Evolutionary conservation across 2,888 invertebrate genomes (phyloP).

Genomic region (Disparrhopalites patrizii): DNA sequence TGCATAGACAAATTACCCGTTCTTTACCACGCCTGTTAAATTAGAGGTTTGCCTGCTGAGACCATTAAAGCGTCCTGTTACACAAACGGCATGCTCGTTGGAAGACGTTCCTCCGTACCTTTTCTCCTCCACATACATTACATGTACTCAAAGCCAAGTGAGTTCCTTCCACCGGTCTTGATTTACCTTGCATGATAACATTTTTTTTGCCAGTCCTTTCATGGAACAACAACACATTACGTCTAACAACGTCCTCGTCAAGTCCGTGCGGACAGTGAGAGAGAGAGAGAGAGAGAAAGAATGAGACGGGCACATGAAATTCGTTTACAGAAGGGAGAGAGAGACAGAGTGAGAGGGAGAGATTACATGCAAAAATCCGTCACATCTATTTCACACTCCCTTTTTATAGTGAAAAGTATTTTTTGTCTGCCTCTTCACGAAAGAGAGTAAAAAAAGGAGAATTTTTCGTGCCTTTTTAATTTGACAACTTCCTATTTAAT

Average conservation of each 20-base stretch:
- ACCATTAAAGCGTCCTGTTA: slow-evolving; percentile 22
- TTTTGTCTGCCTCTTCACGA: too few relatives aligned
- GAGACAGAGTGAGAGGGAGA: too few relatives aligned
- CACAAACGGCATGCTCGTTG: slow-evolving; percentile 17
- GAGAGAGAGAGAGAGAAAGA: background rate
- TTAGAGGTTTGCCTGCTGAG: slow-evolving; percentile 13
- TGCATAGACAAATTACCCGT: slow-evolving; percentile 22
- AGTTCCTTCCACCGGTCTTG: slow-evolving; percentile 1
- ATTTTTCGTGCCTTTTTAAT: background rate
- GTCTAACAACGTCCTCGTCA: slow-evolving; percentile 2
- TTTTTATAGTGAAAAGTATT: too few relatives aligned
- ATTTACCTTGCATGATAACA: slow-evolving; percentile 1
- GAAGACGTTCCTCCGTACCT: too few relatives aligned
- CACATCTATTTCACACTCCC: too few relatives aligned
- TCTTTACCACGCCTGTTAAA: slow-evolving; percentile 24
- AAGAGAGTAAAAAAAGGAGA: too few relatives aligned
- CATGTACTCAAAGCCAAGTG: background rate
- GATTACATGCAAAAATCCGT: too few relatives aligned
- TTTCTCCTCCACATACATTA: too few relatives aligned
- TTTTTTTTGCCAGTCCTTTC: slow-evolving; percentile 2
- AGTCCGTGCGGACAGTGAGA: slow-evolving; percentile 5
- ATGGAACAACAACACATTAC: background rate
- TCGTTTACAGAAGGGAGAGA: too few relatives aligned
- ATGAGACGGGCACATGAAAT: background rate
- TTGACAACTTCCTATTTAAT: slow-evolving; percentile 19